Percentiles rank a stretch among this genome's conserved stretches.
Evolutionary conservation across 2,888 invertebrate genomes (phyloP).

Genomic region (Mesorhabditis belari): DNA sequence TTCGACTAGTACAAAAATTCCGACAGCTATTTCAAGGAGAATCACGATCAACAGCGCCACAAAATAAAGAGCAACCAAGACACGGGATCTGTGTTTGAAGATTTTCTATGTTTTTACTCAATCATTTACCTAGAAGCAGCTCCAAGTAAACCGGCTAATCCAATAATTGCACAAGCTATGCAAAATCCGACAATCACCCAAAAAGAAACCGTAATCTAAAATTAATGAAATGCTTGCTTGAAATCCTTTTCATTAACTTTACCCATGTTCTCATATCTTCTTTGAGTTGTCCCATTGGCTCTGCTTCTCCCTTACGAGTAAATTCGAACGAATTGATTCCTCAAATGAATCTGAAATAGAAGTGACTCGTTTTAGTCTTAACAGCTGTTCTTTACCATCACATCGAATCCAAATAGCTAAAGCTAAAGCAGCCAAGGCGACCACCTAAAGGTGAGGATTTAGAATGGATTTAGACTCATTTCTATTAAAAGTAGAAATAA

Average conservation of each 20-base stretch:
- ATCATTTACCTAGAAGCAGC: slow-evolving; percentile 7
- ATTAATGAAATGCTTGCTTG: background rate
- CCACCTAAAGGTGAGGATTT: slow-evolving; percentile 26
- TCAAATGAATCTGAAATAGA: slow-evolving; percentile 25
- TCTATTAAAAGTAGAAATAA: background rate
- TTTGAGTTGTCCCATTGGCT: slow-evolving; percentile 23
- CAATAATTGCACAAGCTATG: slow-evolving; percentile 29
- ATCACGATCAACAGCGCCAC: slow-evolving; percentile 29
- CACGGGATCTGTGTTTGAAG: background rate
- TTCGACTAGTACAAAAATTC: slow-evolving; percentile 33
- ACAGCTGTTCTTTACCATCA: slow-evolving; percentile 13
- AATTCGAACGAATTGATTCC: slow-evolving; percentile 25
- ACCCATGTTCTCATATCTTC: slow-evolving; percentile 30
- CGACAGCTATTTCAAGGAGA: slow-evolving; percentile 40
- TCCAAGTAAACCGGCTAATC: slow-evolving; percentile 31
- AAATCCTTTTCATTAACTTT: no score
- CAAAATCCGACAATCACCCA: slow-evolving; percentile 46
- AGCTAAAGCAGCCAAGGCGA: slow-evolving; percentile 33
- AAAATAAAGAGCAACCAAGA: slow-evolving; percentile 10
- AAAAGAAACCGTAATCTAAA: slow-evolving; percentile 37
- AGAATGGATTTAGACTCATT: background rate
- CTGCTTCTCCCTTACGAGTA: slow-evolving; percentile 17
- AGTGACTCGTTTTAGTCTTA: background rate
- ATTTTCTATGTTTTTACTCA: slow-evolving; percentile 6
- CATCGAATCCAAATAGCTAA: slow-evolving; percentile 41